Evolutionary conservation across 2,797 vertebrate species (phyloP), one percentile per base, ranked within the genome.

Genomic region (Sternotherus odoratus): DNA sequence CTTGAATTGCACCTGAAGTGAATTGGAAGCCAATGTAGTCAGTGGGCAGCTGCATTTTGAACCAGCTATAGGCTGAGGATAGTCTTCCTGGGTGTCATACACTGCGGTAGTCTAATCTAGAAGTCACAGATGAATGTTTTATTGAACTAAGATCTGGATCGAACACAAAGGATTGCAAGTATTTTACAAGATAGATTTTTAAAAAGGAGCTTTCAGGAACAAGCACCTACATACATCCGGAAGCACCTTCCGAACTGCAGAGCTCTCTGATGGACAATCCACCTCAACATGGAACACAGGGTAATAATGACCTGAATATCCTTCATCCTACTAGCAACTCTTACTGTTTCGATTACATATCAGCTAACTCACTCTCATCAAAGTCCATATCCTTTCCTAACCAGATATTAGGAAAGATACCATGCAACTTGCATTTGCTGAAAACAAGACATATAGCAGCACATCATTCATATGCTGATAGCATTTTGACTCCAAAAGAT

Each of bases 391-490:
- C 24, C n/a, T n/a, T n/a, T n/a, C n/a, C 1, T 39, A 46, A 51
- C 63, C 12, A 1, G 39, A 9, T 84, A n/a, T 21, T 89, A 1
- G 2, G 63, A 83, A 82, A 86, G 30, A 56, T 0, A 0, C 26
- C 63, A 50, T n/a, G 60, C 50, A 60, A 30, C 23, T 43, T 79
- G 23, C 1, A 24, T 17, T 69, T 90, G 39, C 8, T 23, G 66
- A 33, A 56, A 2, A 78, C 1, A 57, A 4, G 51, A 72, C 11
- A 28, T 93, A 83, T 2, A 48, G 12, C 6, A 54, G 23, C 26
- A 81, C 49, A 66, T 24, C 0, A 0, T 72, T 30, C 13, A 7
- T 43, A 72, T 11, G 3, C 0, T 5, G 9, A 2, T 12, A 75
- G 56, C 15, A 19, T 75, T 79, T 28, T 23, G 43, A 21, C 24